These are phyloP conservation scores for Neocloeon triangulifer DNA, from an alignment of 1,140 invertebrate genomes.

Conservation along the genomic window DNA sequence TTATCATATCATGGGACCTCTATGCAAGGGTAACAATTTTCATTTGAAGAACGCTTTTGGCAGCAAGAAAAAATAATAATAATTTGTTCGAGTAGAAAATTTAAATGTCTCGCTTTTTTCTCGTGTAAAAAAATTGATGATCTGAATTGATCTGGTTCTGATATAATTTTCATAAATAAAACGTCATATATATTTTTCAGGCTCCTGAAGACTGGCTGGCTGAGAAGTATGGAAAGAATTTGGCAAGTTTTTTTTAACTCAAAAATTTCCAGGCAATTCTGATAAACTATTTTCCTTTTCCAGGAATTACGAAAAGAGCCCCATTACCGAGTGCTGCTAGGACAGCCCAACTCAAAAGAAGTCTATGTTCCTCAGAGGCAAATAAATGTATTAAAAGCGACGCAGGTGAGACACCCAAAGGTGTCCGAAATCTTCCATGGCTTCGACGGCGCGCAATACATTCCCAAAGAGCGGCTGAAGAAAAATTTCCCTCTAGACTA, in stretches of 20 bases:
- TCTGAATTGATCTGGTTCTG: too few relatives aligned
- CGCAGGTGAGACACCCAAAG: constrained; percentile 3
- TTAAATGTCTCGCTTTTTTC: too few relatives aligned
- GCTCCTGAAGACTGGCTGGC: constrained; percentile 4
- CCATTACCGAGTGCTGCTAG: constrained; percentile 6
- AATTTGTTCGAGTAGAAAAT: too few relatives aligned
- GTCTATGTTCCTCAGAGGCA: constrained; percentile 4
- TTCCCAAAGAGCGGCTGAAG: constrained; percentile 5
- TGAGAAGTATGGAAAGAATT: background rate
- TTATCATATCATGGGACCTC: constrained; percentile 30
- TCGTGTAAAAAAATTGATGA: too few relatives aligned
- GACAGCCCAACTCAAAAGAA: background rate
- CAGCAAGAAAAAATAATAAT: constrained; percentile 6
- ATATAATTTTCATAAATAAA: too few relatives aligned
- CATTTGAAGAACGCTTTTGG: too few relatives aligned
- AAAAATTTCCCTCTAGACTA: constrained; percentile 6
- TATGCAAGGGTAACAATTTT: constrained; percentile 16
- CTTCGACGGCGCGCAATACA: constrained; percentile 8
- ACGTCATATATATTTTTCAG: constrained; percentile 1
- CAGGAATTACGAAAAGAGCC: constrained; percentile 4
- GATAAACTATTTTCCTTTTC: background rate
- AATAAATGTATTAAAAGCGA: constrained; percentile 5
- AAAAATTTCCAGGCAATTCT: too few relatives aligned
- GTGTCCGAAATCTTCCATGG: constrained; percentile 4
- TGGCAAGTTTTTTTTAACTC: background rate